Conservation (phyloP, 2,797 vertebrate species). For the Silurus aristotelis region DNA sequence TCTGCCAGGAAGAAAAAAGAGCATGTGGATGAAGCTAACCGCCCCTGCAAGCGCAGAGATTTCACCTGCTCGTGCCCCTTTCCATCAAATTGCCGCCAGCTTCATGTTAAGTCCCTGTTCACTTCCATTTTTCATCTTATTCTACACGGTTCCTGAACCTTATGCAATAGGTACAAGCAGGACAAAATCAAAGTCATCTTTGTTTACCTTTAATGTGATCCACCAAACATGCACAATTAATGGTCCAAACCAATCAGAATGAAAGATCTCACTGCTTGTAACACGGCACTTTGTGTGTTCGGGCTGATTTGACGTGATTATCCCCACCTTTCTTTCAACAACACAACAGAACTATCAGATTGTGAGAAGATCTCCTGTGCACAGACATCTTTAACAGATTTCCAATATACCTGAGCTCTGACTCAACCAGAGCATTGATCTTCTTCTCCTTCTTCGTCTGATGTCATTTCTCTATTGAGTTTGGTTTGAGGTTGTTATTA, state of each 20-base stretch:
- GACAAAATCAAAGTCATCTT: too few species aligned
- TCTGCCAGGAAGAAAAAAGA: constrained; percentile 76
- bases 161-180: neutral
- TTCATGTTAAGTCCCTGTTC: constrained; percentile 26
- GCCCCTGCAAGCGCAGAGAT: constrained; percentile 67
- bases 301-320: neutral
- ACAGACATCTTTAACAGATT: neutral
- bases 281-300: too few species aligned
- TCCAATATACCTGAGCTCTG: neutral
- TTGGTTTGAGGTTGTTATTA: neutral
- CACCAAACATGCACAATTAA: too few species aligned
- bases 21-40: constrained; percentile 65
- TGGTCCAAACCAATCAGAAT: too few species aligned
- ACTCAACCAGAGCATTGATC: neutral
- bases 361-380: neutral
- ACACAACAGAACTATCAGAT: neutral
- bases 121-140: neutral
- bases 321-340: neutral
- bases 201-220: too few species aligned
- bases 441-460: neutral
- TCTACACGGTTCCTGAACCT: neutral
- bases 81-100: constrained; percentile 66
- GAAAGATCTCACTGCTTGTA: too few species aligned
- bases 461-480: neutral
- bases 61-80: constrained; percentile 60